phyloP scores from a whole-genome alignment of 2,113 vertebrate genomes.

The crab-eating macaque (Macaca fascicularis) region DNA sequence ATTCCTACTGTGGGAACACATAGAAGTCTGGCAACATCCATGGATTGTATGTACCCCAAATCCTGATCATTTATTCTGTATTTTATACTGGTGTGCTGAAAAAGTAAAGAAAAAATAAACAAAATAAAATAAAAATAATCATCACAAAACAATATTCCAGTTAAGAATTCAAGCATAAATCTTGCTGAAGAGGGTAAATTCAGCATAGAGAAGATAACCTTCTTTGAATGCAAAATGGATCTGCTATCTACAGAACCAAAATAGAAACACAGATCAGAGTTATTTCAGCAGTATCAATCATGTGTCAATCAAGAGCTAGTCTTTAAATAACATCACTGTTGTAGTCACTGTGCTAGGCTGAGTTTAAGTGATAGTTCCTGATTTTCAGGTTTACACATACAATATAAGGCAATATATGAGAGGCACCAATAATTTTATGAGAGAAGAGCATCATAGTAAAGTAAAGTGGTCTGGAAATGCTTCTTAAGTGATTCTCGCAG shows the following conservation, averaged over 20 bases:
- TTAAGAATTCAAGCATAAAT: constrained; percentile 57
- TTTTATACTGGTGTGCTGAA: not conserved
- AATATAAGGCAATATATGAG: not conserved
- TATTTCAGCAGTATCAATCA: constrained; percentile 35
- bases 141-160: constrained; percentile 33
- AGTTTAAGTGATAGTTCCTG: constrained; percentile 28
- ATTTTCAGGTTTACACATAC: constrained; percentile 21
- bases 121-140: not conserved
- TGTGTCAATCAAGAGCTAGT: constrained; percentile 43
- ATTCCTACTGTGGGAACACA: not conserved
- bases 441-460: not conserved
- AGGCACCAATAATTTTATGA: constrained; percentile 25
- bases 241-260: constrained; percentile 45
- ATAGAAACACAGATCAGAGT: constrained; percentile 58
- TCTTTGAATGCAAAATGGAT: constrained; percentile 53
- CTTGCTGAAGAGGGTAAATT: constrained; percentile 43
- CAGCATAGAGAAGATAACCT: constrained; percentile 25
- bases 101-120: not conserved
- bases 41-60: not conserved
- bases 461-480: not conserved
- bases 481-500: not conserved
- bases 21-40: not conserved
- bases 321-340: constrained; percentile 36
- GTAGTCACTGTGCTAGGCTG: not conserved
- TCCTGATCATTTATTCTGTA: not conserved